phyloP scores from a whole-genome alignment of 2,797 vertebrate species.

The Sebastes umbrosus region DNA sequence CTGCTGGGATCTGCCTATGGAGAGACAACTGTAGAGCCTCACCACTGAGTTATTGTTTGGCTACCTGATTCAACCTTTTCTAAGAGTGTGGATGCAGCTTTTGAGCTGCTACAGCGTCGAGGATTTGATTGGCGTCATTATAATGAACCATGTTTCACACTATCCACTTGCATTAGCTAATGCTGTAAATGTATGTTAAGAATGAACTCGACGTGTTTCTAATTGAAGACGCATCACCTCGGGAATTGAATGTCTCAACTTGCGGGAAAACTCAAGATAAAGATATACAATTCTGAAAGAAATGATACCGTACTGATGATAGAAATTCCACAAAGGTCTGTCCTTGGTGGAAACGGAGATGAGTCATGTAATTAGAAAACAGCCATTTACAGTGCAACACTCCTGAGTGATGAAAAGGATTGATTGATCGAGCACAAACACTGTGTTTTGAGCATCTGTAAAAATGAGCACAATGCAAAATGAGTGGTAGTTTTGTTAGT shows the following conservation, averaged over 20 bases:
- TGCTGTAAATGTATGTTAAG: background rate
- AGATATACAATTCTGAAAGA: background rate
- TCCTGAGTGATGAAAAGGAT: background rate
- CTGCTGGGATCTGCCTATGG: background rate
- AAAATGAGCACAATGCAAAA: background rate
- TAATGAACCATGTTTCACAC: background rate
- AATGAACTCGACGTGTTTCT: background rate
- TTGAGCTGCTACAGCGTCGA: background rate
- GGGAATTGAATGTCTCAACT: background rate
- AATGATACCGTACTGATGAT: background rate
- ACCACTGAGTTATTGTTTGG: background rate
- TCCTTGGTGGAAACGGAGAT: background rate
- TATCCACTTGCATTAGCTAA: background rate
- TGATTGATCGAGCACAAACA: background rate
- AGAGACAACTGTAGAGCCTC: background rate
- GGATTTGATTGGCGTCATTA: conserved; percentile 28
- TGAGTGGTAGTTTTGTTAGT: background rate
- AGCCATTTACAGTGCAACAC: background rate
- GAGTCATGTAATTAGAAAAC: background rate
- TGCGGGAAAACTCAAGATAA: background rate
- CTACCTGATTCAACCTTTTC: background rate
- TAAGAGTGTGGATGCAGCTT: background rate
- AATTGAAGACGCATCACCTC: background rate
- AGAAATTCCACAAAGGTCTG: background rate
- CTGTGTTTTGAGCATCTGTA: background rate